Base-by-base conservation (phyloP, 2,113 vertebrate genomes). In the Cairina moschata region DNA sequence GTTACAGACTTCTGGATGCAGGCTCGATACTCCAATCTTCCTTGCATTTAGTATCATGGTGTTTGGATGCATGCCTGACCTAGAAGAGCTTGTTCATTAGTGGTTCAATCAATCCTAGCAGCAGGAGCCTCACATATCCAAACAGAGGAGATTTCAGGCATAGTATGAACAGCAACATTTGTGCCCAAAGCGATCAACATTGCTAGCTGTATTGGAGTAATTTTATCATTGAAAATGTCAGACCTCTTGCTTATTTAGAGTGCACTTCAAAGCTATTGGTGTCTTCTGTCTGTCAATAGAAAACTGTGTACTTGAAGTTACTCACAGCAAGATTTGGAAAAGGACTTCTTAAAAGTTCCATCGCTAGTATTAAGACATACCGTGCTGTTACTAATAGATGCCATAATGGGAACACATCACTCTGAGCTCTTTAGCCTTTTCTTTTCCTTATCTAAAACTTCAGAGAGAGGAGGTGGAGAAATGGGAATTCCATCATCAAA, bases 131-230 rank as follows among this genome's bases (percentile, higher is more conserved):
- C 82, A 69, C 58, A 10, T 94, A 90, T 79, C 71, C 58, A 95
- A 94, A 80, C 59, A 91, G 89, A 71, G 90, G 82, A 88, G 15
- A 91, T 90, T 90, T 88, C 48, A 88, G 85, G 58, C 85, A 15
- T 80, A 73, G 38, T 80, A 63, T 88, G 67, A 86, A 66, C 67
- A 87, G 46, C 48, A 68, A 18, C 9, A 26, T 85, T 83, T 85
- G 23, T 54, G 44, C 42, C 44, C 23, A 32, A 2, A 90, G 22
- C n/a, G 65, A 1, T 88, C 63, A 88, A 17, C 58, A 5, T 56
- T 93, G 25, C 42, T 15, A 38, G 17, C 6, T 85, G 65, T 38
- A 7, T 21, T 34, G 42, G 44, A 56, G 48, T 76, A 88, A 77
- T 91, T 93, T 94, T 82, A 62, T 83, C 48, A 58, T 14, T 86